These are phyloP conservation scores for Netelia melanura DNA, from an alignment of 2,888 invertebrate species.

Conservation along the genomic window DNA sequence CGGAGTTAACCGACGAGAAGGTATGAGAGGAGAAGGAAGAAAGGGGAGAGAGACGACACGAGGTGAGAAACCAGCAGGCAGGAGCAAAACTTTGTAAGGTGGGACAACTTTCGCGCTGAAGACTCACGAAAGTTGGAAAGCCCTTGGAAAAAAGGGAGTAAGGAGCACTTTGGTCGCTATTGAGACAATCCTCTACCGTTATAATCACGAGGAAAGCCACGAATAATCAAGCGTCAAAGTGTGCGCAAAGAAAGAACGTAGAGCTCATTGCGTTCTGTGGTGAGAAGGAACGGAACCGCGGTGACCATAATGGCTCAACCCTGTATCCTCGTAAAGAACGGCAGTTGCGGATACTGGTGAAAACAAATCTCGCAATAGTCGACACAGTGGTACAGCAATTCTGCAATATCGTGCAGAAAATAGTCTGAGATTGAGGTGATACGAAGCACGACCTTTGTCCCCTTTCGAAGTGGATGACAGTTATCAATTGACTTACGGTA, in stretches of 20 bases:
- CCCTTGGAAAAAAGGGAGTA: slow-evolving; percentile 49
- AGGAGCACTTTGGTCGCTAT: slow-evolving; percentile 17
- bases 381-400: slow-evolving; percentile 48
- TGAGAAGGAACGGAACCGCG: slow-evolving; percentile 72
- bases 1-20: slow-evolving; percentile 27
- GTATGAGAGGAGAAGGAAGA: slow-evolving; percentile 58
- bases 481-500: background rate
- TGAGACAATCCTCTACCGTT: background rate
- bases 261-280: background rate
- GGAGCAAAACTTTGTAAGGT: slow-evolving; percentile 23
- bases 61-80: slow-evolving; percentile 56
- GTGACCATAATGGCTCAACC: slow-evolving; percentile 81
- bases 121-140: slow-evolving; percentile 38
- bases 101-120: slow-evolving; percentile 29
- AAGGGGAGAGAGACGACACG: slow-evolving; percentile 65
- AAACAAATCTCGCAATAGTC: slow-evolving; percentile 68
- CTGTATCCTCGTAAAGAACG: slow-evolving; percentile 78
- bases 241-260: background rate
- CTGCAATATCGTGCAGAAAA: slow-evolving; percentile 60
- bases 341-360: slow-evolving; percentile 81
- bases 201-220: background rate
- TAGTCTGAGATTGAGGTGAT: background rate
- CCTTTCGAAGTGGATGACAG: slow-evolving; percentile 4
- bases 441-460: too few relatives aligned
- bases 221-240: background rate